Evolutionary conservation across 2,888 invertebrate genomes (phyloP).

Genomic region (Platycheirus albimanus): DNA sequence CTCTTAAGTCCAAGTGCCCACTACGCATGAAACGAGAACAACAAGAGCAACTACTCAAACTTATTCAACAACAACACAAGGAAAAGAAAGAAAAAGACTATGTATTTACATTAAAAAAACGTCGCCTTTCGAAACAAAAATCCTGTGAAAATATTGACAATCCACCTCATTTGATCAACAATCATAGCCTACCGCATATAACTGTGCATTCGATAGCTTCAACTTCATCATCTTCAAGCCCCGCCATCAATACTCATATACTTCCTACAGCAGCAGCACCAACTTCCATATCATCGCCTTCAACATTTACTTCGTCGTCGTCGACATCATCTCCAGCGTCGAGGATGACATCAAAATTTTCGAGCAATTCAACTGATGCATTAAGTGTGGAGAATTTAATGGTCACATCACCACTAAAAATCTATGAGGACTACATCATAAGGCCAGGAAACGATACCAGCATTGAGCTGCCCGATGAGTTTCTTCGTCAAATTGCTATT

Average conservation of each 20-base stretch:
- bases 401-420: conserved; percentile 78
- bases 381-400: conserved; percentile 76
- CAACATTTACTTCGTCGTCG: conserved; percentile 65
- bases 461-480: conserved; percentile 79
- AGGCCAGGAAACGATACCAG: conserved; percentile 75
- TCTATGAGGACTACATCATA: conserved; percentile 81
- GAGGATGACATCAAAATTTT: conserved; percentile 59
- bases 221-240: conserved; percentile 60
- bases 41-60: conserved; percentile 73
- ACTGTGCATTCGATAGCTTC: conserved; percentile 63
- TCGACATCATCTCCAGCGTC: conserved; percentile 64
- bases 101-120: conserved; percentile 81
- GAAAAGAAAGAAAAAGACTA: conserved; percentile 81
- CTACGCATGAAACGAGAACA: conserved; percentile 79
- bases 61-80: conserved; percentile 75
- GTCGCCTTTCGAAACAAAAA: conserved; percentile 82
- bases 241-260: conserved; percentile 46
- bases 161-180: conserved; percentile 42
- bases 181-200: conserved; percentile 52
- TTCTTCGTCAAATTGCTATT: conserved; percentile 80
- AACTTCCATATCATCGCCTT: conserved; percentile 36
- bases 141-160: conserved; percentile 81
- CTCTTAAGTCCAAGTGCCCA: conserved; percentile 80
- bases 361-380: conserved; percentile 48
- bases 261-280: conserved; percentile 14